phyloP scores from a whole-genome alignment of 2,113 vertebrate species.

The Theristicus caerulescens region DNA sequence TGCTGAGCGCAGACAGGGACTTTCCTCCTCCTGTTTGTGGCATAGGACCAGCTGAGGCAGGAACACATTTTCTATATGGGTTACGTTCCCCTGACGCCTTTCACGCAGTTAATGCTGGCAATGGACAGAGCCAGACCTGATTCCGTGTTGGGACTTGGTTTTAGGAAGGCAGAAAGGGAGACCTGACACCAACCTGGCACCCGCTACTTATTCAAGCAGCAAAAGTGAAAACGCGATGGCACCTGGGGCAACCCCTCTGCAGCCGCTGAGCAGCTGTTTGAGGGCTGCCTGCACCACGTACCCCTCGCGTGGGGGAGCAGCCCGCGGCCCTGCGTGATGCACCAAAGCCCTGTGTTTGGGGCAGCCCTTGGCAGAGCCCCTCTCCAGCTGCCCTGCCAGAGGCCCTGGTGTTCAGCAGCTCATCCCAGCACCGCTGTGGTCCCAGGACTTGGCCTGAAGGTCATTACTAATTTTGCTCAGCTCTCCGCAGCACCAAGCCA shows the following conservation, averaged over 20 bases:
- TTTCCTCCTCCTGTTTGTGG: not conserved
- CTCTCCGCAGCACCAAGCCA: not conserved
- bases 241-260: not conserved
- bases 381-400: not conserved
- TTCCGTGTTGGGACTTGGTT: not conserved
- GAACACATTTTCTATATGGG: rapidly evolving
- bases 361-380: not conserved
- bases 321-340: not conserved
- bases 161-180: not conserved
- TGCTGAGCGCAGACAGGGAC: not conserved
- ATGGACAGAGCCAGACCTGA: not conserved
- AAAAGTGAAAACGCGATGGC: not conserved
- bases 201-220: rapidly evolving
- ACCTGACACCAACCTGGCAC: not conserved
- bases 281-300: not conserved
- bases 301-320: not conserved
- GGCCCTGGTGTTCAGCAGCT: not conserved
- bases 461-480: rapidly evolving
- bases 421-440: not conserved
- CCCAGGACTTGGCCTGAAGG: not conserved
- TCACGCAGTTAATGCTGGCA: not conserved
- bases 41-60: not conserved
- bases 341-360: not conserved
- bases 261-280: not conserved
- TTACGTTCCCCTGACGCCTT: not conserved